Evolutionary conservation across 2,113 vertebrate genomes (phyloP).

Genomic region (Miniopterus natalensis): DNA sequence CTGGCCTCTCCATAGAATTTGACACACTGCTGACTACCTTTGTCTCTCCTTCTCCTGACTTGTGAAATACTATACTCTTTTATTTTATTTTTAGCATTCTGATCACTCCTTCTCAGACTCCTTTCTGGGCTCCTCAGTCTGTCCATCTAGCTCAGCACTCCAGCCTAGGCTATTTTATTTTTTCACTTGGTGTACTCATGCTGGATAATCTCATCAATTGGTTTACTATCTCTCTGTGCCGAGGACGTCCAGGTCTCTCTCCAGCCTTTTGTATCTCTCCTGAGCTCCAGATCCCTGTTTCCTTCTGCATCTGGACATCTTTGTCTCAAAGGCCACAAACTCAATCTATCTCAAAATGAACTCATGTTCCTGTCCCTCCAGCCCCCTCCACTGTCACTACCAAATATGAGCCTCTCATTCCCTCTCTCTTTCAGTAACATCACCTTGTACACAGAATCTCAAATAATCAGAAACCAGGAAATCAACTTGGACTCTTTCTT

Average conservation of each 20-base stretch:
- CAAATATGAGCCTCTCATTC: not conserved
- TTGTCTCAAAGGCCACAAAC: conserved; percentile 11
- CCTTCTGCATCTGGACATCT: not conserved
- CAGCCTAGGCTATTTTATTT: not conserved
- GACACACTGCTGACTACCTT: not conserved
- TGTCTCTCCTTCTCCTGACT: not conserved
- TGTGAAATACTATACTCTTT: not conserved
- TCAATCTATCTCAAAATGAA: not conserved
- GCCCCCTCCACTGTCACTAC: not conserved
- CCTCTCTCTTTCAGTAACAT: not conserved
- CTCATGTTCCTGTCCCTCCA: not conserved
- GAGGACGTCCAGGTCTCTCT: not conserved
- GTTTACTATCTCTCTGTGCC: not conserved
- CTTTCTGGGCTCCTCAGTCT: not conserved
- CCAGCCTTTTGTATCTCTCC: not conserved
- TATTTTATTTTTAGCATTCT: not conserved
- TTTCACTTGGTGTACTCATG: not conserved
- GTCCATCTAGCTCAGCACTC: not conserved
- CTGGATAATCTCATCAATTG: not conserved
- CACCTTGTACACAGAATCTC: not conserved
- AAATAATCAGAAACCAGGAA: not conserved
- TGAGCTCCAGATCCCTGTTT: not conserved
- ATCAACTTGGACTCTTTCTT: not conserved
- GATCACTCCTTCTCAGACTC: not conserved
- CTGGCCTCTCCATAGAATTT: not conserved